These are phyloP conservation scores for Euplexia lucipara DNA, from an alignment of 2,888 invertebrate species.

Conservation along the genomic window DNA sequence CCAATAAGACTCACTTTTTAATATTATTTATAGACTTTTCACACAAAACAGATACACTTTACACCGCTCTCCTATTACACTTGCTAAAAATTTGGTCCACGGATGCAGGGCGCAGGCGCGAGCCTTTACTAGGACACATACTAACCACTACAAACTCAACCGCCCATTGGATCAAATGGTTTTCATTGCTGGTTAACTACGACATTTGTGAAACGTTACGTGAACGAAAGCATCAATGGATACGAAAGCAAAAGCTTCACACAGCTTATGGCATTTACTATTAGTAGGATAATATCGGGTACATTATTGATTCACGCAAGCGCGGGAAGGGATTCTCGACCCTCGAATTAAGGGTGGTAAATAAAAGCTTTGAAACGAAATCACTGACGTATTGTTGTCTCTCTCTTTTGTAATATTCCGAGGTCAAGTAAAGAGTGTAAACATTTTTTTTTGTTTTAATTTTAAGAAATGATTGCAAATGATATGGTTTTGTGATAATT, in stretches of 20 bases:
- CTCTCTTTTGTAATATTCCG: conserved; percentile 54
- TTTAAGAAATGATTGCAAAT: conserved; percentile 29
- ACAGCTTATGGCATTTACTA: conserved; percentile 16
- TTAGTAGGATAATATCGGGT: conserved; percentile 64
- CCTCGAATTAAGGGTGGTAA: conserved; percentile 72
- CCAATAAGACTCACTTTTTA: conserved; percentile 78
- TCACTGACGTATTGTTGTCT: conserved; percentile 57
- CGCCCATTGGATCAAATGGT: background rate
- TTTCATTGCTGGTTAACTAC: conserved; percentile 68
- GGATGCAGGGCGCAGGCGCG: conserved; percentile 87
- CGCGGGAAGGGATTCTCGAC: conserved; percentile 78
- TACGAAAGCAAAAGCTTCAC: background rate
- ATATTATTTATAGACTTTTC: conserved; percentile 71
- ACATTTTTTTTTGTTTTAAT: conserved; percentile 27
- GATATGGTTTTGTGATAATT: conserved; percentile 13
- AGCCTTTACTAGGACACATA: conserved; percentile 64
- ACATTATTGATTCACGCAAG: conserved; percentile 88
- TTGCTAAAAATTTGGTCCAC: conserved; percentile 83
- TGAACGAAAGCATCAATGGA: conserved; percentile 68
- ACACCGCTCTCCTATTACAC: conserved; percentile 81
- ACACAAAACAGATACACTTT: conserved; percentile 84
- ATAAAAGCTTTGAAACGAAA: conserved; percentile 61
- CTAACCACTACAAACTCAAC: conserved; percentile 67
- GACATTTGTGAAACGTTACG: rapidly evolving
- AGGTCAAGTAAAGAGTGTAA: conserved; percentile 38